Evolutionary conservation across 2,797 vertebrate species (phyloP).

Genomic region (Tarsius wallacei): DNA sequence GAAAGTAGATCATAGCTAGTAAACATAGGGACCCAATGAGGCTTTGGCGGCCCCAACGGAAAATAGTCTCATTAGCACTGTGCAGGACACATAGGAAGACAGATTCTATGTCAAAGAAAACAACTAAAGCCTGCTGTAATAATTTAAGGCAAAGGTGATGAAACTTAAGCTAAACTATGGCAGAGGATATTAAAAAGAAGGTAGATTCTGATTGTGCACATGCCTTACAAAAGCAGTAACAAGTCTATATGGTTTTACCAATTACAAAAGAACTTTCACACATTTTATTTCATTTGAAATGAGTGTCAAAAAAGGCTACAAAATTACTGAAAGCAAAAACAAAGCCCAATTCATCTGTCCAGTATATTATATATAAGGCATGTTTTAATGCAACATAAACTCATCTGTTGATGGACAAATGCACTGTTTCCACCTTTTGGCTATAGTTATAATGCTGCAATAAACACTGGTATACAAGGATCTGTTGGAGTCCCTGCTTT

Average conservation of each 20-base stretch:
- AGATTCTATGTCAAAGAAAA: background rate
- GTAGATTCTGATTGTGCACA: background rate
- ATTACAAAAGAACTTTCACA: background rate
- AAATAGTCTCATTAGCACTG: background rate
- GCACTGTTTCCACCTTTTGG: constrained; percentile 6
- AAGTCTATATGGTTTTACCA: background rate
- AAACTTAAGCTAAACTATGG: background rate
- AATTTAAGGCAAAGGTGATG: background rate
- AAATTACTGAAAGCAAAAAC: constrained; percentile 46
- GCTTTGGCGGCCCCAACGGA: background rate
- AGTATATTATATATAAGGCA: background rate
- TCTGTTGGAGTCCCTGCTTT: background rate
- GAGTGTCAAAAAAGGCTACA: background rate
- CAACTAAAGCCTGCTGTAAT: background rate
- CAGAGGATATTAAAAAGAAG: background rate
- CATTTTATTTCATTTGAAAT: constrained; percentile 10
- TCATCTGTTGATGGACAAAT: background rate
- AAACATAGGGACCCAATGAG: background rate
- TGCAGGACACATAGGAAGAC: background rate
- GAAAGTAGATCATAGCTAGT: background rate
- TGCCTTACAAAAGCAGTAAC: constrained; percentile 2
- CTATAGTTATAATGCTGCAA: background rate
- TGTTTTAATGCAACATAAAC: background rate
- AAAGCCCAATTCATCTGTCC: constrained; percentile 33
- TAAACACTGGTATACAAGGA: background rate